Conservation (phyloP, 2,888 invertebrate species). For the Cistogaster globosa region DNA sequence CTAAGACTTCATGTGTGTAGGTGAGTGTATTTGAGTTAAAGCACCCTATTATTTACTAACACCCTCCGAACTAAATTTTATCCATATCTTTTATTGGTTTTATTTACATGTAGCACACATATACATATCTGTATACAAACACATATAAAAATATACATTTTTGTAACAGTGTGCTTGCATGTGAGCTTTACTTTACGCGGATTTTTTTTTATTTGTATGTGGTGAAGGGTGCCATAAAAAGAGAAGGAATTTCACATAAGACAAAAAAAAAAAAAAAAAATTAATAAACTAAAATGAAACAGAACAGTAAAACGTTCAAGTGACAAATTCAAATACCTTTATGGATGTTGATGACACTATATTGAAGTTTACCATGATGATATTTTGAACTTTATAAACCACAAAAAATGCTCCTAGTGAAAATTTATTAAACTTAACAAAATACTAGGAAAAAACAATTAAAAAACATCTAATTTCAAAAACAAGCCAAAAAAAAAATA, state of each 20-base stretch:
- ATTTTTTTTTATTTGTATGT: neutral
- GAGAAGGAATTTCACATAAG: neutral
- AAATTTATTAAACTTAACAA: too few relatives aligned
- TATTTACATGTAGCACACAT: constrained; percentile 29
- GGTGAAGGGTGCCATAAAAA: constrained; percentile 33
- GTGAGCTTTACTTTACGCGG: constrained; percentile 5
- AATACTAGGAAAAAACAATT: too few relatives aligned
- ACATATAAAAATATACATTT: neutral
- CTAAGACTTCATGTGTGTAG: constrained; percentile 35
- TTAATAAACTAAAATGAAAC: too few relatives aligned
- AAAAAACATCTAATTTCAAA: too few relatives aligned
- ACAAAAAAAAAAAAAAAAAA: neutral
- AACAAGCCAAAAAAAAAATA: too few relatives aligned
- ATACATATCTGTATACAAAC: neutral
- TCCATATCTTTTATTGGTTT: constrained; percentile 9
- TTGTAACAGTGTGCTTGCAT: constrained; percentile 13
- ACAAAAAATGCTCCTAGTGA: too few relatives aligned
- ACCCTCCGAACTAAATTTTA: constrained; percentile 29
- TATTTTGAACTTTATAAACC: too few relatives aligned
- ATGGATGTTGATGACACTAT: constrained; percentile 10
- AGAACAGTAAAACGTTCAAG: constrained; percentile 12
- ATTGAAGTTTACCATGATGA: constrained; percentile 1
- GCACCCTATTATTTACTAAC: constrained; percentile 50
- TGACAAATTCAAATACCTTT: constrained; percentile 1
- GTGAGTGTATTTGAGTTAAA: constrained; percentile 25